Conservation (phyloP, 2,113 vertebrate species). For the Malurus cyaneus region DNA sequence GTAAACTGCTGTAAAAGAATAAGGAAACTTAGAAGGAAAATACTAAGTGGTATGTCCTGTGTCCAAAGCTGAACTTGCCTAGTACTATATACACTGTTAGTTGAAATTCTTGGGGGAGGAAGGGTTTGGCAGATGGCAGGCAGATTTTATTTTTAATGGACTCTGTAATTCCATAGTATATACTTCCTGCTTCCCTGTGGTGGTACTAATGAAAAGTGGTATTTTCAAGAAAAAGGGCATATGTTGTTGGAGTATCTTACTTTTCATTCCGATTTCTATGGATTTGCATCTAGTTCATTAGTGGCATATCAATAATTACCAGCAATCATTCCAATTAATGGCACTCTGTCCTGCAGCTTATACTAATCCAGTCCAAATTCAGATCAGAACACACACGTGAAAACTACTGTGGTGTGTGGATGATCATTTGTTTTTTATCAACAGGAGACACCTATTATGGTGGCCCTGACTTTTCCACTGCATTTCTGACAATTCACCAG, state of each 20-base stretch:
- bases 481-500: not conserved
- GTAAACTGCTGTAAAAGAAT: not conserved
- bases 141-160: not conserved
- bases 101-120: not conserved
- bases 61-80: not conserved
- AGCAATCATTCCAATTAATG: not conserved
- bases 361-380: not conserved
- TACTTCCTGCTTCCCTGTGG: not conserved
- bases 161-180: not conserved
- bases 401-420: not conserved
- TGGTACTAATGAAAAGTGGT: not conserved
- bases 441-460: not conserved
- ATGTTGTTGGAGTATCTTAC: not conserved
- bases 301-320: not conserved
- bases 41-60: not conserved
- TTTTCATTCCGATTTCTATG: not conserved
- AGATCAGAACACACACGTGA: not conserved
- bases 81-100: not conserved
- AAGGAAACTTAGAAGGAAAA: not conserved
- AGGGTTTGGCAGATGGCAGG: not conserved
- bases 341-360: not conserved
- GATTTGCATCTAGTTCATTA: not conserved
- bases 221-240: not conserved
- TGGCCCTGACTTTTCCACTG: not conserved
- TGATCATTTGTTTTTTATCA: not conserved